Conservation (phyloP, 2,888 invertebrate species). For the Polietes domitor region DNA sequence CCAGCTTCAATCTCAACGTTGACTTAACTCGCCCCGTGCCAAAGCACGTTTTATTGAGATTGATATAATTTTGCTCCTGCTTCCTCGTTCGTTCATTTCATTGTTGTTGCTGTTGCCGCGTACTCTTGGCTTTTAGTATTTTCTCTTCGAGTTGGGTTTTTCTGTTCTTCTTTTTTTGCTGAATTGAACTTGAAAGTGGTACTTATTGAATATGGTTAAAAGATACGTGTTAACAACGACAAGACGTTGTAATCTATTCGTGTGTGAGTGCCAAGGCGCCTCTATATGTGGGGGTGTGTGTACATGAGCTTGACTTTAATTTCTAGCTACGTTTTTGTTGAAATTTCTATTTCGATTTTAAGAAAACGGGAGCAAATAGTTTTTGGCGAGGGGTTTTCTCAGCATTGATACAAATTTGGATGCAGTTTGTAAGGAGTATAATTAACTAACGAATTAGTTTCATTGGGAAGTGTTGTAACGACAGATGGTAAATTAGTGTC, state of each 20-base stretch:
- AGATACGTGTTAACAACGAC: conserved; percentile 42
- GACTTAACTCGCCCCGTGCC: conserved; percentile 8
- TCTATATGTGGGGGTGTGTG: neutral
- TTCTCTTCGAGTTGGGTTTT: conserved; percentile 20
- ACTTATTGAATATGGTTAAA: conserved; percentile 54
- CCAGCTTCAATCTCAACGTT: conserved; percentile 7
- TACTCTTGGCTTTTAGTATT: conserved; percentile 6
- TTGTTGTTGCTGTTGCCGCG: neutral
- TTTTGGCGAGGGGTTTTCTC: neutral
- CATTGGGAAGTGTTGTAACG: no score
- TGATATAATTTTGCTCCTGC: conserved; percentile 56
- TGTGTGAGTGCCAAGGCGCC: neutral
- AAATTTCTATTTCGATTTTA: neutral
- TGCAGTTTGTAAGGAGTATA: neutral
- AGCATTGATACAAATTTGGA: neutral
- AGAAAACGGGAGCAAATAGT: neutral
- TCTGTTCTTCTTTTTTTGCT: conserved; percentile 30
- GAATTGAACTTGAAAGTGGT: conserved; percentile 63
- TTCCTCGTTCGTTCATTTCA: neutral
- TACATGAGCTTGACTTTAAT: conserved; percentile 42
- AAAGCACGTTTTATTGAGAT: conserved; percentile 65
- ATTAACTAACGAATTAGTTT: no score
- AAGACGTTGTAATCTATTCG: neutral
- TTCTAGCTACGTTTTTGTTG: neutral
- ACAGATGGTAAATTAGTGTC: no score